Evolutionary conservation across 2,888 invertebrate species (phyloP), one percentile per base, ranked within the genome.

Genomic region (Holacanthella duospinosa): DNA sequence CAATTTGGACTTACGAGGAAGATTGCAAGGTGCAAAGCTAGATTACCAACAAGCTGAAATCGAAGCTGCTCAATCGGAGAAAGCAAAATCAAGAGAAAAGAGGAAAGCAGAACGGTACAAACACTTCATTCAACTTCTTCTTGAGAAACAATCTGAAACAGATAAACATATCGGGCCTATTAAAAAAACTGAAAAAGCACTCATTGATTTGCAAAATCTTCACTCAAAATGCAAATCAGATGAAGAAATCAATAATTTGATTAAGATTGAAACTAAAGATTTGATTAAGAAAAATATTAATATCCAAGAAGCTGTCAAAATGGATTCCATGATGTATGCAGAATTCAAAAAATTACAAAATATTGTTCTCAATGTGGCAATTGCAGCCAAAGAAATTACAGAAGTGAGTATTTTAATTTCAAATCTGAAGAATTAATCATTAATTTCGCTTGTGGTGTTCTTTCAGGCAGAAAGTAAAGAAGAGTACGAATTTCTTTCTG

Each of bases 1-100:
- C 24, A 72, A 70, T 54, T 56, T 70, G 28, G 61, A 61, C 12
- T 58, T 71, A 25, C 59, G 70, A 12, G 64, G 66, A 27, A 65
- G 62, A 27, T 2, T 69, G 16, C 64, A 68, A 16, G 61, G 60
- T 12, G 29, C 66, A 12, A 61, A 64, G 1, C 56, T 60, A 2
- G 25, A 48, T n/a, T 54, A 66, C 1, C 62, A 69, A 29, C 64
- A 68, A 28, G 61, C 63, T 26, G 56, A 67, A 43, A 66, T 69
- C 66, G 69, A 69, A 24, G 62, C 68, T 6, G 65, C 71, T 61
- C 65, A 69, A 43, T 29, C 70, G 29, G 69, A 70, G 57, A 69
- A 71, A 29, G 65, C 70, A 55, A 72, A 68, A 59, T 43, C 55
- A 1, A 19, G 43, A n/a, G 64, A 67, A 54, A 69, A 69, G 26